Conservation (phyloP, 2,888 invertebrate species). For the Dastarcus helophoroides region DNA sequence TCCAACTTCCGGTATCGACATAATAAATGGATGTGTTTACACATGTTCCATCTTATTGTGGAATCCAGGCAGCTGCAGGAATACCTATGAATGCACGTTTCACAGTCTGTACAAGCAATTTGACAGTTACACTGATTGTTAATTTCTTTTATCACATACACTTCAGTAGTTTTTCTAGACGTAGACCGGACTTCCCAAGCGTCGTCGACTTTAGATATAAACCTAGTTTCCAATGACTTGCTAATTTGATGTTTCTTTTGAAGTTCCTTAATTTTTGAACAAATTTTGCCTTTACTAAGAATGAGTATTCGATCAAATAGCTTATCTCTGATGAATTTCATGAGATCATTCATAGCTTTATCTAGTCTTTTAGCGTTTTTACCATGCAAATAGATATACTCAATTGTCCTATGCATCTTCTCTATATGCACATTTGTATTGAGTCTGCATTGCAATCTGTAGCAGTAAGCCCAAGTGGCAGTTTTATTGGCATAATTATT, state of each 20-base stretch:
- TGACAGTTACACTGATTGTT: conserved; percentile 7
- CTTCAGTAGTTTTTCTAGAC: conserved; percentile 9
- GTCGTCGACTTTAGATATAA: conserved; percentile 3
- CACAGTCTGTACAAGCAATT: conserved; percentile 6
- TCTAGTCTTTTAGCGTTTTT: conserved; percentile 18
- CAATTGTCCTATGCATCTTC: conserved; percentile 18
- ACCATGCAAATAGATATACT: conserved; percentile 18
- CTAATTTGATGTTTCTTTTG: conserved; percentile 5
- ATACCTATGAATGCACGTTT: conserved; percentile 9
- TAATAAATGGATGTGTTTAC: conserved; percentile 9
- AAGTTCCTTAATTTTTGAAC: conserved; percentile 10
- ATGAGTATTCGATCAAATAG: conserved; percentile 16
- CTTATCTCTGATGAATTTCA: conserved; percentile 18
- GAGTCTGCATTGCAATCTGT: conserved; percentile 14
- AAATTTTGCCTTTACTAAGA: conserved; percentile 13
- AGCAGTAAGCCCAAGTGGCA: conserved; percentile 17
- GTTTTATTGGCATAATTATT: conserved; percentile 11
- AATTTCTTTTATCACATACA: conserved; percentile 7
- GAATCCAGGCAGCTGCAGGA: conserved; percentile 10
- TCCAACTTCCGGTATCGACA: conserved; percentile 3
- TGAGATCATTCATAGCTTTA: conserved; percentile 14
- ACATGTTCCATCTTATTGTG: conserved; percentile 9
- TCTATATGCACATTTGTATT: conserved; percentile 22
- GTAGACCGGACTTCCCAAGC: conserved; percentile 8
- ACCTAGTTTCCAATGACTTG: conserved; percentile 2